Conservation (phyloP, 2,888 invertebrate species). For the Aleiodes testaceus region DNA sequence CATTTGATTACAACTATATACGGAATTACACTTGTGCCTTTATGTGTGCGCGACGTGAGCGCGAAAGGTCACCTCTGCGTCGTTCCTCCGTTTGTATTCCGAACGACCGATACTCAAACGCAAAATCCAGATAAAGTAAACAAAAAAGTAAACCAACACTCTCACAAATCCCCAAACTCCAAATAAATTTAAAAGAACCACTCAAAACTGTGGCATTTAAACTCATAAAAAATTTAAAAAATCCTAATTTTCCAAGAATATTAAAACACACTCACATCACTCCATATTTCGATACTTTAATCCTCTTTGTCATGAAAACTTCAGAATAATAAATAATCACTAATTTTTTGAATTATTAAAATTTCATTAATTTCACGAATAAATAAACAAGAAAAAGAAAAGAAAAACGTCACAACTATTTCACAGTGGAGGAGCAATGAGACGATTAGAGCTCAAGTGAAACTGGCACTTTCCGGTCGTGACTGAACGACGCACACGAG, state of each 20-base stretch:
- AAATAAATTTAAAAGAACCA: too few relatives aligned
- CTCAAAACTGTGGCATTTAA: too few relatives aligned
- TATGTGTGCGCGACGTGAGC: constrained; percentile 12
- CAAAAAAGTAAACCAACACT: background rate
- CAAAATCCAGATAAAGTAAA: constrained; percentile 1
- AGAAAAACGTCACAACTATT: constrained; percentile 37
- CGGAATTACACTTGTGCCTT: constrained; percentile 1
- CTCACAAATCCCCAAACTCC: too few relatives aligned
- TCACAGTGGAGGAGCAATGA: constrained; percentile 56
- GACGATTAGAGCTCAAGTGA: constrained; percentile 67
- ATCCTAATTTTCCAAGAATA: background rate
- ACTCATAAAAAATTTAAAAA: too few relatives aligned
- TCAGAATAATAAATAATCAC: background rate
- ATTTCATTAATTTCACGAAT: background rate
- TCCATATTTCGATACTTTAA: constrained; percentile 12
- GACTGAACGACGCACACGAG: constrained; percentile 57
- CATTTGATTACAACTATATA: background rate
- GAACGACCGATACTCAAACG: constrained; percentile 14
- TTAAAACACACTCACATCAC: constrained; percentile 25
- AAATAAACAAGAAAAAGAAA: constrained; percentile 4
- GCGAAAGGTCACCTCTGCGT: constrained; percentile 53
- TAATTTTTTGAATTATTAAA: constrained; percentile 19
- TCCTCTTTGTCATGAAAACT: constrained; percentile 22
- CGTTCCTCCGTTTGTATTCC: constrained; percentile 32
- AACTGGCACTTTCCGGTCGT: constrained; percentile 71